Percentiles rank a stretch among this genome's conserved stretches.
Evolutionary conservation across 2,888 invertebrate genomes (phyloP).

Genomic region (Andricus curvator): DNA sequence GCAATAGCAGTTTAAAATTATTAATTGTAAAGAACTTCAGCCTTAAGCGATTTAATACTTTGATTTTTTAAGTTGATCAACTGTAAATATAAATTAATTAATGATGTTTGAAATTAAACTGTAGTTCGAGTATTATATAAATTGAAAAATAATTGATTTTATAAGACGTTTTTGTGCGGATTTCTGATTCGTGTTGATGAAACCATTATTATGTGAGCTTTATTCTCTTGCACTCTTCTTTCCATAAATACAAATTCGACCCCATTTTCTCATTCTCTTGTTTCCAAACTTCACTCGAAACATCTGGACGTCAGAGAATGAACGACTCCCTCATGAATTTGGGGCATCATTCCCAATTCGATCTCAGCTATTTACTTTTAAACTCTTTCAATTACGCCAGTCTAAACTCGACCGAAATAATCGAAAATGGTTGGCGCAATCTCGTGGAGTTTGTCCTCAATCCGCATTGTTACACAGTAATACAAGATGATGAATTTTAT

Average conservation of each 20-base stretch:
- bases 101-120: too few species aligned
- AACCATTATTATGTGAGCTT: neutral
- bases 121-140: too few species aligned
- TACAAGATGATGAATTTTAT: too few species aligned
- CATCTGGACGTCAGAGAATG: neutral
- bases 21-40: too few species aligned
- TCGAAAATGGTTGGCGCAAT: neutral
- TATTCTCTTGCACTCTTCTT: neutral
- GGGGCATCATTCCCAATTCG: neutral
- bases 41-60: too few species aligned
- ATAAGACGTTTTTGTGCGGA: too few species aligned
- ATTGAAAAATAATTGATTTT: too few species aligned
- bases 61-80: too few species aligned
- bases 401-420: neutral
- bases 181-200: neutral
- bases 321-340: neutral
- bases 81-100: too few species aligned
- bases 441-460: neutral
- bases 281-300: neutral
- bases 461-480: neutral
- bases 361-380: neutral
- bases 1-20: too few species aligned
- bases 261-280: neutral
- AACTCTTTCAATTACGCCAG: neutral
- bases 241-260: neutral